Evolutionary conservation across 2,888 invertebrate species (phyloP), one percentile per base, ranked within the genome.

Genomic region (Campoletis raptor): DNA sequence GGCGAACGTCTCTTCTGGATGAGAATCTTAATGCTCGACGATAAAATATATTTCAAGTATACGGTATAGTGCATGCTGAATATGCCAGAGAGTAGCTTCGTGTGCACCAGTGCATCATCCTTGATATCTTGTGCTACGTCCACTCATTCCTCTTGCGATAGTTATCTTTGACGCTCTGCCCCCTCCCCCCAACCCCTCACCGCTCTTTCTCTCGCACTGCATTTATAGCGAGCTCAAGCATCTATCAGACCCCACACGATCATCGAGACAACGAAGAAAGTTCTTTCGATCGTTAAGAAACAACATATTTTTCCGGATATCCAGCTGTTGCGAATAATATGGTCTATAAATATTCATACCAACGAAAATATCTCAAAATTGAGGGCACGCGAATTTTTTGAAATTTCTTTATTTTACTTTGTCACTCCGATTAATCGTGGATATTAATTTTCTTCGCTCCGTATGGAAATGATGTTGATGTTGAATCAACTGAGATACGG

Each of bases 1-100:
- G 73, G 52, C 45, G 57, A 76, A 80, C 76, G 67, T 81, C 77
- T 76, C 80, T 79, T 85, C 88, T 85, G 88, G 83, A 87, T 85
- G 87, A 74, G 86, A 85, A 89, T 89, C 88, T 88, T 89, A 89
- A 89, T 88, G 87, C 85, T 64, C 77, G 83, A 81, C 87, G 85
- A 89, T 89, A 86, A 89, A 88, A 89, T 87, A 86, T 86, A 86
- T 86, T 88, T 87, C 86, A 83, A 87, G 87, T 82, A 52, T 81
- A 85, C 66, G 67, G 72, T 69, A 69, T 42, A 69, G 57, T 78
- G 78, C 42, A 77, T 69, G 30, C 61, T 73, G 72, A 37, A 81
- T 66, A 48, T 52, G 40, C 40, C 21, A 40, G 73, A 37, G 73
- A 73, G 64, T 64, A 81, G 72, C 64, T 72, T 24, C 24, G 57